Conservation (phyloP, 2,888 invertebrate species). For the Callimorpha dominula region DNA sequence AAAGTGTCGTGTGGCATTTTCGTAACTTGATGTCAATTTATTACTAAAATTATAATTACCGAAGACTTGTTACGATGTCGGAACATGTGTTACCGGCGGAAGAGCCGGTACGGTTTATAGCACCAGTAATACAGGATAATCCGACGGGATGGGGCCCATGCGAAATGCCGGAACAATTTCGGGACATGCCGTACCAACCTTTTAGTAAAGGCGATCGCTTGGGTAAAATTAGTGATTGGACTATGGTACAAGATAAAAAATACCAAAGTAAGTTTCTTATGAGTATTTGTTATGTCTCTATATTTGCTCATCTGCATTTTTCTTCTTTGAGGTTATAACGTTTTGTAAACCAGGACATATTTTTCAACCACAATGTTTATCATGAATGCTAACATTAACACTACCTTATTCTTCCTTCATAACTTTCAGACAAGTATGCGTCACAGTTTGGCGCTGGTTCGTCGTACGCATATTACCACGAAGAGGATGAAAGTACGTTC, state of each 20-base stretch:
- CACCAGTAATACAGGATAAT: slow-evolving; percentile 93
- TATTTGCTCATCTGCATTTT: not conserved
- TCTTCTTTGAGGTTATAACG: slow-evolving; percentile 68
- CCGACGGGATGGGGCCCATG: slow-evolving; percentile 99
- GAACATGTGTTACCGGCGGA: slow-evolving; percentile 86
- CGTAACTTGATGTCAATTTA: slow-evolving; percentile 53
- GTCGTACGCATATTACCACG: slow-evolving; percentile 99
- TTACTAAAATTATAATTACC: slow-evolving; percentile 42
- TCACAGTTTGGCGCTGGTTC: slow-evolving; percentile 97
- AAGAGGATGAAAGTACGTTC: slow-evolving; percentile 99
- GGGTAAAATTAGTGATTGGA: slow-evolving; percentile 99
- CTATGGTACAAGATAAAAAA: slow-evolving; percentile 97
- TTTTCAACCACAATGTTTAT: not conserved
- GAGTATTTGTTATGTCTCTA: not conserved
- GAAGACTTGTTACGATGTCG: slow-evolving; percentile 67
- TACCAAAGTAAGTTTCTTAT: slow-evolving; percentile 91
- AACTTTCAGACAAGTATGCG: slow-evolving; percentile 92
- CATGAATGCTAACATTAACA: not conserved
- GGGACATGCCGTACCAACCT: slow-evolving; percentile 99
- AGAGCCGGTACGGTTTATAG: slow-evolving; percentile 89
- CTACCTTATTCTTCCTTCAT: not conserved
- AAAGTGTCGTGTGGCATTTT: slow-evolving; percentile 75
- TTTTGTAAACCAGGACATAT: slow-evolving; percentile 16
- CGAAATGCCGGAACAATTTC: slow-evolving; percentile 96
- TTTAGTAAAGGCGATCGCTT: slow-evolving; percentile 99